Percentiles rank a stretch among this genome's conserved stretches.
phyloP scores from a whole-genome alignment of 2,888 invertebrate species.

The Brachyptera risi region DNA sequence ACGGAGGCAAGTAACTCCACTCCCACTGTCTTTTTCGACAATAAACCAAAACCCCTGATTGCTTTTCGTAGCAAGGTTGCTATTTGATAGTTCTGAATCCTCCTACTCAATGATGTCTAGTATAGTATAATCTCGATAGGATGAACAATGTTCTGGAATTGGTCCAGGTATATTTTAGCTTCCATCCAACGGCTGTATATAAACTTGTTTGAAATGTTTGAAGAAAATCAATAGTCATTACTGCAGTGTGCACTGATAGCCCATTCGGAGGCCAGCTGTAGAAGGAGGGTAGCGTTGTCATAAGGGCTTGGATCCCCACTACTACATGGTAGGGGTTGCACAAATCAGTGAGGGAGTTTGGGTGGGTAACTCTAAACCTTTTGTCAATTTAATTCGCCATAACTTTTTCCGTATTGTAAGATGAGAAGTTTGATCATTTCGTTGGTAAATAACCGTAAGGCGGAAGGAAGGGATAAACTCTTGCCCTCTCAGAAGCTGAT shows the following conservation, averaged over 20 bases:
- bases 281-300: not conserved
- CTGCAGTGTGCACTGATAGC: constrained; percentile 10
- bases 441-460: too few relatives aligned
- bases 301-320: not conserved
- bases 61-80: too few relatives aligned
- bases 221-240: constrained; percentile 30
- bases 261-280: not conserved
- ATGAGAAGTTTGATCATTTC: too few relatives aligned
- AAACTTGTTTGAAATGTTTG: constrained; percentile 9
- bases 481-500: too few relatives aligned
- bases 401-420: too few relatives aligned
- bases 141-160: constrained; percentile 11
- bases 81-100: too few relatives aligned
- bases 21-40: too few relatives aligned
- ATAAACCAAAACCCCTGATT: too few relatives aligned
- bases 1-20: too few relatives aligned
- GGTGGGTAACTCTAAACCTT: constrained; percentile 6
- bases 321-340: not conserved
- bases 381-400: constrained; percentile 13
- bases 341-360: not conserved
- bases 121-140: too few relatives aligned
- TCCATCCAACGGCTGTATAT: constrained; percentile 2
- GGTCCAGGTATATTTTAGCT: constrained; percentile 13
- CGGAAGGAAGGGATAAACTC: too few relatives aligned
- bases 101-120: too few relatives aligned